Percentiles rank a stretch among this genome's conserved stretches.
phyloP scores from a whole-genome alignment of 2,888 invertebrate genomes.

The Drosophila heteroneura region DNA sequence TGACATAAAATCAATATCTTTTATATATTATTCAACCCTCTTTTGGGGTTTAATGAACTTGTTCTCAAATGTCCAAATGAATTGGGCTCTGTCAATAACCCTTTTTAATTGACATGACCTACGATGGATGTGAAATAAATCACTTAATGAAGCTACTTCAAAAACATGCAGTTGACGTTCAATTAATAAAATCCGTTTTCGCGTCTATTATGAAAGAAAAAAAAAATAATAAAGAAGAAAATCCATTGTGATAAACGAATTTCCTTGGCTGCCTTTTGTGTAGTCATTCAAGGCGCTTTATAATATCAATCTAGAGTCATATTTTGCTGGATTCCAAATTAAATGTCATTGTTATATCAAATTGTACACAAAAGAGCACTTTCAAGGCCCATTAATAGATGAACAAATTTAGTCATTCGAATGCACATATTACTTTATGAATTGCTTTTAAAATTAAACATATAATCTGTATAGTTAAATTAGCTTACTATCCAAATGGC shows the following conservation, averaged over 20 bases:
- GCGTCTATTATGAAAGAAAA: slow-evolving; percentile 42
- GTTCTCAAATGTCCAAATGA: slow-evolving; percentile 3
- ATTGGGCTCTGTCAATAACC: slow-evolving; percentile 47
- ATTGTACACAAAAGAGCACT: slow-evolving; percentile 44
- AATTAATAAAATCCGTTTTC: slow-evolving; percentile 66
- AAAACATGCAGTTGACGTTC: slow-evolving; percentile 16
- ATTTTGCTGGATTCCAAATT: slow-evolving; percentile 42
- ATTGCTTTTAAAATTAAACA: neutral
- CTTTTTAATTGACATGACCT: slow-evolving; percentile 39
- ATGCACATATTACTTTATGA: neutral
- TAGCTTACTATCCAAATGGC: slow-evolving; percentile 90
- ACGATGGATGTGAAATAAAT: neutral
- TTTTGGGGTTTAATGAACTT: neutral
- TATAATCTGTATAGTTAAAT: neutral
- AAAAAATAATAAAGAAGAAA: slow-evolving; percentile 26
- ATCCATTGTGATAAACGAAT: slow-evolving; percentile 50
- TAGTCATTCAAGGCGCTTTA: slow-evolving; percentile 48
- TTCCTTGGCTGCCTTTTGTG: slow-evolving; percentile 59
- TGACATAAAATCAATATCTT: neutral
- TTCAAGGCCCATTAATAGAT: slow-evolving; percentile 49
- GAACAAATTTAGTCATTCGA: neutral
- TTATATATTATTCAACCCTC: neutral
- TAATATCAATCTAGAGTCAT: slow-evolving; percentile 40
- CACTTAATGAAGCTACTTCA: neutral
- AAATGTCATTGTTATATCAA: slow-evolving; percentile 63